These are phyloP conservation scores for Ophion costatus DNA, from an alignment of 2,888 invertebrate genomes.

Conservation along the genomic window DNA sequence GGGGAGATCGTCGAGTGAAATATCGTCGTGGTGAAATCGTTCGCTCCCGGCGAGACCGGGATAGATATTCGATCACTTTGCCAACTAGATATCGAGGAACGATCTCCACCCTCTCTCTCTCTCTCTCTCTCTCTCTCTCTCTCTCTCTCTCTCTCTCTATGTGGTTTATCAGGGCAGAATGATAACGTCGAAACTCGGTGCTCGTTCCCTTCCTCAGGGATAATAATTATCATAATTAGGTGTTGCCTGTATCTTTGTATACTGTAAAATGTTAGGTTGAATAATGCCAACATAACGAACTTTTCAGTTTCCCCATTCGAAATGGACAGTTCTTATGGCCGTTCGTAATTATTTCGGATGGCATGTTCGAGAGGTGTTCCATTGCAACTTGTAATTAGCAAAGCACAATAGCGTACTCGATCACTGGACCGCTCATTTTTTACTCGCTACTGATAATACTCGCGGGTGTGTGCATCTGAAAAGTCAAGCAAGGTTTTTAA, in stretches of 20 bases:
- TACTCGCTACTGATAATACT: too few species aligned
- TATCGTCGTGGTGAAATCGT: constrained; percentile 60
- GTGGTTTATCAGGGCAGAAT: constrained; percentile 50
- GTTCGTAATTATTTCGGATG: background rate
- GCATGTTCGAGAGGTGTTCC: too few species aligned
- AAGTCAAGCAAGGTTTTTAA: too few species aligned
- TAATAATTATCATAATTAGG: constrained; percentile 72
- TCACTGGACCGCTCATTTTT: too few species aligned
- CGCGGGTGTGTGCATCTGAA: too few species aligned
- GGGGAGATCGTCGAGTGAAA: constrained; percentile 50
- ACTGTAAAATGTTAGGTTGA: too few species aligned
- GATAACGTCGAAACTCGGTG: constrained; percentile 39
- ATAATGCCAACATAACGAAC: background rate
- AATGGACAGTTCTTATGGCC: background rate
- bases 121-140: constrained; percentile 16
- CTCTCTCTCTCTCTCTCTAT: background rate
- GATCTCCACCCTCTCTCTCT: constrained; percentile 41
- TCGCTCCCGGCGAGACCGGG: constrained; percentile 32
- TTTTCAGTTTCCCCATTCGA: background rate
- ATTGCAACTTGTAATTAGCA: too few species aligned
- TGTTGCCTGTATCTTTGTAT: constrained; percentile 38
- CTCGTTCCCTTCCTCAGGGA: constrained; percentile 45
- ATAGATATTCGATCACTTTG: constrained; percentile 55
- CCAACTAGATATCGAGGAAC: constrained; percentile 40
- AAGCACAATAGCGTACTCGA: too few species aligned